Percentiles rank a stretch among this genome's conserved stretches.
Evolutionary conservation across 37 sponge, comb jelly and placozoan species (phyloP).

Genomic region (Bolinopsis microptera): DNA sequence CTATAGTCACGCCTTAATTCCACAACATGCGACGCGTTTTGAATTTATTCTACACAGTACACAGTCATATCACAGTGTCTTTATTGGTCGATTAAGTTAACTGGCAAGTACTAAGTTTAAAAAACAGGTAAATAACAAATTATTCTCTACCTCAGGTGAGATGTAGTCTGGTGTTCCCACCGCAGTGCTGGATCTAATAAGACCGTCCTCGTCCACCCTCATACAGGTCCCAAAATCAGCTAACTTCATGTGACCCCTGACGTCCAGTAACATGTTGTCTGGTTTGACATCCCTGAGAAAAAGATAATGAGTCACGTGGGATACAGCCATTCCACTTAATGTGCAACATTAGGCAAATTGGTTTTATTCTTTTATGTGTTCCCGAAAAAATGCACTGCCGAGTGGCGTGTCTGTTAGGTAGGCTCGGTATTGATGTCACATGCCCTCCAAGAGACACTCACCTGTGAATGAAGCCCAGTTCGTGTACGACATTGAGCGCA

Average conservation of each 20-base stretch:
- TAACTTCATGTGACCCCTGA: constrained; percentile 87
- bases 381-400: not conserved
- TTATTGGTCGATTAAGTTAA: constrained; percentile 16
- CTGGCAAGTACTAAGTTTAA: constrained; percentile 26
- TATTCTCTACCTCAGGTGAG: constrained; percentile 85
- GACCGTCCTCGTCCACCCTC: constrained; percentile 85
- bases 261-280: constrained; percentile 96
- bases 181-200: constrained; percentile 86
- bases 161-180: constrained; percentile 99
- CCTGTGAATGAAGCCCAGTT: constrained; percentile 89
- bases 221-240: constrained; percentile 99
- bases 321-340: not conserved
- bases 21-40: no score
- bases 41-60: constrained; percentile 67
- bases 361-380: not conserved
- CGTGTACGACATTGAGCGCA: constrained; percentile 90
- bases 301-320: not conserved
- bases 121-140: not conserved
- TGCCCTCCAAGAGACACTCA: not conserved
- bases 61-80: not conserved
- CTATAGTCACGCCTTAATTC: no score
- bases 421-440: no score
- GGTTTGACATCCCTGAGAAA: constrained; percentile 90
- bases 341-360: no score
- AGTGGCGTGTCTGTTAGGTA: not conserved